phyloP scores from a whole-genome alignment of 1,140 invertebrate species.

The Cherax quadricarinatus region DNA sequence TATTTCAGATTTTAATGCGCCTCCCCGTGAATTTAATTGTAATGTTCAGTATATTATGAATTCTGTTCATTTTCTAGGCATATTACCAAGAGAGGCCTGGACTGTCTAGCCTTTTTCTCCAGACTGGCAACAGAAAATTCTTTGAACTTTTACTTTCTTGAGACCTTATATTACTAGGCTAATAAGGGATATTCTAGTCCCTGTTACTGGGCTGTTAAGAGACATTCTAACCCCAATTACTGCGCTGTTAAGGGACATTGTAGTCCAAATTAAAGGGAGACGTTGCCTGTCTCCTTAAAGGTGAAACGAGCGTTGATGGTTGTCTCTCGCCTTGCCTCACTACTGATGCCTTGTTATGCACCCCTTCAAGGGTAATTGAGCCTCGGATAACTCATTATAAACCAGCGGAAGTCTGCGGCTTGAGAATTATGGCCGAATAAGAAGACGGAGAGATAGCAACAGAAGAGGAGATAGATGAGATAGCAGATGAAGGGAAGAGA shows the following conservation, averaged over 20 bases:
- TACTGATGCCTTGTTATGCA: constrained; percentile 39
- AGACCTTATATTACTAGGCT: not conserved
- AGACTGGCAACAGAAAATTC: too few species aligned
- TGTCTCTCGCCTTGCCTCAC: not conserved
- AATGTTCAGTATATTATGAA: too few species aligned
- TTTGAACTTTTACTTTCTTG: not conserved
- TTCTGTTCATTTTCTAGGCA: too few species aligned
- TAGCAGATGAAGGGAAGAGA: too few species aligned
- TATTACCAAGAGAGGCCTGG: too few species aligned
- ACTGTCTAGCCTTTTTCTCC: too few species aligned
- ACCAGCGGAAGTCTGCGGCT: constrained; percentile 46
- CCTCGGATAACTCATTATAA: constrained; percentile 56
- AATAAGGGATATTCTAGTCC: not conserved
- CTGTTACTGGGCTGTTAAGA: not conserved
- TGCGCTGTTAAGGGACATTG: not conserved
- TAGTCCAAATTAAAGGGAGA: too few species aligned
- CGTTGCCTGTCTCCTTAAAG: constrained; percentile 16
- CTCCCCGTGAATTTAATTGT: too few species aligned
- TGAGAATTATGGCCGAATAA: not conserved
- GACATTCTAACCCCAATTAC: not conserved
- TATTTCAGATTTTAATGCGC: too few species aligned
- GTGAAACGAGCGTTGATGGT: not conserved
- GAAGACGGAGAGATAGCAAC: not conserved
- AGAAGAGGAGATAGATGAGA: too few species aligned
- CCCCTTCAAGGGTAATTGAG: constrained; percentile 19